Percentiles rank a stretch among this genome's conserved stretches.
These are phyloP conservation scores for Theretra japonica DNA, from an alignment of 2,888 invertebrate genomes.

Conservation along the genomic window DNA sequence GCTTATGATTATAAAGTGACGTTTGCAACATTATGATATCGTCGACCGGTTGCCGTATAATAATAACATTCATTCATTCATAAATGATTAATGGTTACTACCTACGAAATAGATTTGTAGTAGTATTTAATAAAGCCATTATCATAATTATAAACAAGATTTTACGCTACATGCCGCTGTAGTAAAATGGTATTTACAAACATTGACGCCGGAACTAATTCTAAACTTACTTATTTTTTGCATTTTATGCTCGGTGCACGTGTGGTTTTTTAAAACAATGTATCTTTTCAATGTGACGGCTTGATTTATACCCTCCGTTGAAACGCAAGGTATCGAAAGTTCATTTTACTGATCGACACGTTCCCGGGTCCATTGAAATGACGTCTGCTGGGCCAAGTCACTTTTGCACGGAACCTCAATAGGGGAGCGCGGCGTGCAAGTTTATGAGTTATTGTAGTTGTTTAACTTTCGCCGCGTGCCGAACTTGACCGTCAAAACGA, in stretches of 20 bases:
- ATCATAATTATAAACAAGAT: slow-evolving; percentile 83
- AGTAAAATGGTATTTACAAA: slow-evolving; percentile 75
- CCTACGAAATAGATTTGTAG: slow-evolving; percentile 81
- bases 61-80: slow-evolving; percentile 81
- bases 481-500: slow-evolving; percentile 83
- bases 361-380: not conserved
- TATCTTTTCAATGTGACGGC: not conserved
- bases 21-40: slow-evolving; percentile 80
- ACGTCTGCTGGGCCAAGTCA: not conserved
- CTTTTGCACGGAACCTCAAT: not conserved
- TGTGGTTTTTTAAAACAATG: slow-evolving; percentile 1
- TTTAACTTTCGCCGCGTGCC: slow-evolving; percentile 67
- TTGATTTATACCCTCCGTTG: not conserved
- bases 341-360: not conserved
- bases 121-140: slow-evolving; percentile 76
- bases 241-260: slow-evolving; percentile 19
- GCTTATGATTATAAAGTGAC: slow-evolving; percentile 84
- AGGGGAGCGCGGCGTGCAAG: slow-evolving; percentile 23
- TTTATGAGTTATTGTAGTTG: slow-evolving; percentile 49
- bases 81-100: slow-evolving; percentile 80
- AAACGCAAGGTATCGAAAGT: not conserved
- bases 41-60: slow-evolving; percentile 77
- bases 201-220: slow-evolving; percentile 44
- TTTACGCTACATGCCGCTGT: slow-evolving; percentile 75
- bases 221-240: slow-evolving; percentile 36